phyloP scores from a whole-genome alignment of 2,113 vertebrate species.

The Misgurnus mizolepis region DNA sequence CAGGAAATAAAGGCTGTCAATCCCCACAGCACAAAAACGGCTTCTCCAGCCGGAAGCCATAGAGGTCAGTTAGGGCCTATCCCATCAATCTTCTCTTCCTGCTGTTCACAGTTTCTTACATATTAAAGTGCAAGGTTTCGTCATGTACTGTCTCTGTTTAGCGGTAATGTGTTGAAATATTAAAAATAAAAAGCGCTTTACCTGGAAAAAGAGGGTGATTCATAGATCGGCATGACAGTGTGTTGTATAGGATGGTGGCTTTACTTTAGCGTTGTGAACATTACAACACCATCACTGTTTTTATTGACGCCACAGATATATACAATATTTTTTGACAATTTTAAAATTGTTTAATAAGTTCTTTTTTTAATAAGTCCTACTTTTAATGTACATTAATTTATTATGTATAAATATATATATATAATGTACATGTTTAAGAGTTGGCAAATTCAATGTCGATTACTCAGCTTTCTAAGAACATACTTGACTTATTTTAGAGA shows the following conservation, averaged over 20 bases:
- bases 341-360: too few species aligned
- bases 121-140: not conserved
- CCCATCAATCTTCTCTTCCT: conserved; percentile 61
- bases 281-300: not conserved
- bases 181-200: not conserved
- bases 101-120: conserved; percentile 5
- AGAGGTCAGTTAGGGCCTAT: conserved; percentile 55
- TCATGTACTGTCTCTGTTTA: not conserved
- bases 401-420: too few species aligned
- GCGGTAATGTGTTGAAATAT: conserved; percentile 24
- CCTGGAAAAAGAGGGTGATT: conserved; percentile 10
- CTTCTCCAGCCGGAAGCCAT: conserved; percentile 68
- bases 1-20: conserved; percentile 62
- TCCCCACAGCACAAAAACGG: conserved; percentile 60
- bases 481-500: not conserved
- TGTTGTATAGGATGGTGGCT: not conserved
- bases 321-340: too few species aligned
- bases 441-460: not conserved
- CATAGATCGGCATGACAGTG: not conserved
- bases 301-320: not conserved
- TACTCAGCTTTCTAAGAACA: not conserved
- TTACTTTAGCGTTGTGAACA: not conserved
- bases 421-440: not conserved
- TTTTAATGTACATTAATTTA: too few species aligned
- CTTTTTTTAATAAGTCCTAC: too few species aligned